A percentile compares a stretch with the other conserved stretches of the same genome.
phyloP scores from a whole-genome alignment of 2,797 vertebrate species.

The Jordanella pulchra region DNA sequence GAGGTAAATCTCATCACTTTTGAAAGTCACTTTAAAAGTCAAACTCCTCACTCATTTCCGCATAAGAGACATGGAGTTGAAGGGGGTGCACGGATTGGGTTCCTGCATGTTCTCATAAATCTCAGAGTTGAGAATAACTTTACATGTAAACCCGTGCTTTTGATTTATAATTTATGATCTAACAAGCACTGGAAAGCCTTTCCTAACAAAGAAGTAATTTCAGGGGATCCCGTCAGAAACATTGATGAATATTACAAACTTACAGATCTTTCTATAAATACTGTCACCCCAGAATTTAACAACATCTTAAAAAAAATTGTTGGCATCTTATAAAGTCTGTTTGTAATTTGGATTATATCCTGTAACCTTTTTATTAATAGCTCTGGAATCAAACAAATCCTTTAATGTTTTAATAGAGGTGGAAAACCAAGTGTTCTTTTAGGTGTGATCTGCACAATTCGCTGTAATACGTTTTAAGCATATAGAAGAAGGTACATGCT shows the following conservation, averaged over 20 bases:
- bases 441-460: background rate
- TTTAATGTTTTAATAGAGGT: background rate
- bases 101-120: constrained; percentile 41
- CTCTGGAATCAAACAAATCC: background rate
- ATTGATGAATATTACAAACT: background rate
- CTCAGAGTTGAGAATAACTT: constrained; percentile 19
- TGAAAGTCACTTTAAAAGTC: constrained; percentile 4
- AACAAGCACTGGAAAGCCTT: background rate
- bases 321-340: too few species aligned
- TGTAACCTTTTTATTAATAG: background rate
- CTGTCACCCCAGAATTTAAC: background rate
- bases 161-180: constrained; percentile 23
- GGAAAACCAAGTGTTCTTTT: background rate
- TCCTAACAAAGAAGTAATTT: background rate
- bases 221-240: background rate
- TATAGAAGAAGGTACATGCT: too few species aligned
- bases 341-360: too few species aligned
- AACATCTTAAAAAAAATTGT: background rate
- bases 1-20: background rate
- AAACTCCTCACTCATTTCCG: constrained; percentile 3
- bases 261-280: background rate
- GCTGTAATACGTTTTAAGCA: background rate
- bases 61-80: constrained; percentile 30
- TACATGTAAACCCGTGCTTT: constrained; percentile 21
- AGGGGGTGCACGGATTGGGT: constrained; percentile 45